Percentiles rank a stretch among this genome's conserved stretches.
Conservation (phyloP, 2,888 invertebrate genomes). For the Apocheima hispidaria region DNA sequence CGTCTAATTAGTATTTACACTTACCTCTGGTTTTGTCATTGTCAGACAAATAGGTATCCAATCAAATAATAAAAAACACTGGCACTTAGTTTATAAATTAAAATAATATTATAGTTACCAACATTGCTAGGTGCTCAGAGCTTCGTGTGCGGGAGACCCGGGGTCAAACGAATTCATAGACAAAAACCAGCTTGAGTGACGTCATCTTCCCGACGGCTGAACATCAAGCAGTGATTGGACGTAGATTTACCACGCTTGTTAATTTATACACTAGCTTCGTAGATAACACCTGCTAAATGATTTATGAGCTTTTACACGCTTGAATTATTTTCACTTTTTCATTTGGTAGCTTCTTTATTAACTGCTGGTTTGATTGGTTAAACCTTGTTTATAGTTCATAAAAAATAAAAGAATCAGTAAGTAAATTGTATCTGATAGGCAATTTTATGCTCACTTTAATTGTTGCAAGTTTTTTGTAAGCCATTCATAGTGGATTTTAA, state of each 20-base stretch:
- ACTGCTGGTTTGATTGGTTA: conserved; percentile 11
- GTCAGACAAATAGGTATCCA: too few species aligned
- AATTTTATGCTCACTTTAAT: conserved; percentile 17
- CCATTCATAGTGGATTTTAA: not conserved
- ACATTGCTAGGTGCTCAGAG: conserved; percentile 23
- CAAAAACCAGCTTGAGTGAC: conserved; percentile 73
- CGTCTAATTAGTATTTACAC: too few species aligned
- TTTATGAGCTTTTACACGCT: conserved; percentile 58
- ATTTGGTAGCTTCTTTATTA: conserved; percentile 35
- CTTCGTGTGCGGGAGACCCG: conserved; percentile 79
- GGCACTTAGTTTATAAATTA: not conserved
- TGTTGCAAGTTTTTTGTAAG: not conserved
- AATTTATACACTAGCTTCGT: conserved; percentile 62
- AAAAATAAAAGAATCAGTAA: too few species aligned
- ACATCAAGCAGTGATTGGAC: conserved; percentile 63
- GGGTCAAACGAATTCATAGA: conserved; percentile 80
- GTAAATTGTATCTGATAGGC: conserved; percentile 2
- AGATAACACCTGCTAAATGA: conserved; percentile 63
- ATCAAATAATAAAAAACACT: too few species aligned
- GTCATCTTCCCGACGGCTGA: conserved; percentile 52
- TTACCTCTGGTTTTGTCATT: too few species aligned
- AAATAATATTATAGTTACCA: not conserved
- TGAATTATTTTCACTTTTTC: conserved; percentile 53
- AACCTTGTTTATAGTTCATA: conserved; percentile 9
- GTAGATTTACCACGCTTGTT: conserved; percentile 76